Evolutionary conservation across 1,140 invertebrate species (phyloP), one percentile per base, ranked within the genome.

Genomic region (Drosophila pseudoobscura): DNA sequence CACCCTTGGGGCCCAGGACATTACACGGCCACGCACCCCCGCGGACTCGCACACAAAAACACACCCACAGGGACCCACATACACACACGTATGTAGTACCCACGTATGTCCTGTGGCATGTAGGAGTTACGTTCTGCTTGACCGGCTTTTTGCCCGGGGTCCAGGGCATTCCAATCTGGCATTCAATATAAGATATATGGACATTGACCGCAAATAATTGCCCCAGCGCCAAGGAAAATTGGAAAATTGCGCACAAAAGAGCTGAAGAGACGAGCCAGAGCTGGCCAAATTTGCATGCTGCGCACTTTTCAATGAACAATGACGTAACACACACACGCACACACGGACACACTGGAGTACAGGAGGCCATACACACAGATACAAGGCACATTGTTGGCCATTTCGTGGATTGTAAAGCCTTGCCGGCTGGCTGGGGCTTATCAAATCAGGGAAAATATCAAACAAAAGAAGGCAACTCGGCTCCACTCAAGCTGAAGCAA

Each of bases 231-330:
- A 26, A 56, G 64, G 43, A 57, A 66, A 70, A 83, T 78, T 78
- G 65, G 70, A 75, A 82, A 88, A 75, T 78, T 87, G 68, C 58
- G 56, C 63, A 70, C 62, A 64, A 68, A 76, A 50, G 41, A 31
- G 41, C 41, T 13, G 49, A 43, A 54, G 24, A 57, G 20, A 55
- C 43, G 13, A 24, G 11, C 20, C 50, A 50, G 35, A 39, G 35
- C 35, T 39, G 44, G 44, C 31, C 2, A 65, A 62, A 88, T 88
- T 84, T 88, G 84, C 84, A 89, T 84, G 76, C 65, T 85, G 63
- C 68, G 84, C 83, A 87, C 43, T 79, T 89, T 87, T 87, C 84
- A 85, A 87, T 85, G 69, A 85, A 87, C 82, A 85, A 85, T 85
- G 80, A 85, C 78, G 78, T 78, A 79, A 84, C 61, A 71, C 35